These are phyloP conservation scores for Leptodactylus fuscus DNA, from an alignment of 2,113 vertebrate genomes.

Conservation along the genomic window DNA sequence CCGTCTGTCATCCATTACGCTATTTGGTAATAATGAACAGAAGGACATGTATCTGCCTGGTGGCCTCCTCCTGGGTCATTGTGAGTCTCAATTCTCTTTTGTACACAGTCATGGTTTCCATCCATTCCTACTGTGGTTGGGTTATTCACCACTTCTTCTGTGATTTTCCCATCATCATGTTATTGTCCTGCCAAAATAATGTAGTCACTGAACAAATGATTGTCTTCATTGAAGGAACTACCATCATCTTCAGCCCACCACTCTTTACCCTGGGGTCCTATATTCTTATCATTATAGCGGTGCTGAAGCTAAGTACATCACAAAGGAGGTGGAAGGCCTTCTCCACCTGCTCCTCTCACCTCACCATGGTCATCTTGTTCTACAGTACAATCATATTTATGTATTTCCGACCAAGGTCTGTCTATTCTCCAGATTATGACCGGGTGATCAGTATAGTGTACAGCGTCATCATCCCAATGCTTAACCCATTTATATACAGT, in stretches of 20 bases:
- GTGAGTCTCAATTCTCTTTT: neutral
- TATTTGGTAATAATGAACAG: slow-evolving; percentile 7
- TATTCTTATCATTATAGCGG: neutral
- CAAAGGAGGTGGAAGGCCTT: neutral
- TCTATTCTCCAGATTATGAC: slow-evolving; percentile 15
- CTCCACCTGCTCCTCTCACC: slow-evolving; percentile 13
- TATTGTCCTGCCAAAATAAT: neutral
- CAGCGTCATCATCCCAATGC: neutral
- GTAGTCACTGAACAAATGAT: neutral
- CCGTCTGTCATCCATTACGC: neutral
- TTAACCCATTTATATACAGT: slow-evolving; percentile 33
- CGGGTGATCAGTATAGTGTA: slow-evolving; percentile 3
- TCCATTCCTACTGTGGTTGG: neutral
- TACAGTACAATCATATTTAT: slow-evolving; percentile 9
- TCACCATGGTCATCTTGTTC: slow-evolving; percentile 25
- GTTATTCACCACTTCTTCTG: neutral
- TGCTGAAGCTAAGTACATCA: neutral
- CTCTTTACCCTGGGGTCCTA: slow-evolving; percentile 24
- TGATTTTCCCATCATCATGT: neutral
- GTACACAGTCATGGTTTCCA: neutral
- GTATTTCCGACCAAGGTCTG: neutral
- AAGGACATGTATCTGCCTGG: neutral
- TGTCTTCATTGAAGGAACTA: neutral
- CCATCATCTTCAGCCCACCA: neutral
- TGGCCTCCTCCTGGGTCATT: neutral